phyloP scores from a whole-genome alignment of 2,797 vertebrate species.

The Martes flavigula region DNA sequence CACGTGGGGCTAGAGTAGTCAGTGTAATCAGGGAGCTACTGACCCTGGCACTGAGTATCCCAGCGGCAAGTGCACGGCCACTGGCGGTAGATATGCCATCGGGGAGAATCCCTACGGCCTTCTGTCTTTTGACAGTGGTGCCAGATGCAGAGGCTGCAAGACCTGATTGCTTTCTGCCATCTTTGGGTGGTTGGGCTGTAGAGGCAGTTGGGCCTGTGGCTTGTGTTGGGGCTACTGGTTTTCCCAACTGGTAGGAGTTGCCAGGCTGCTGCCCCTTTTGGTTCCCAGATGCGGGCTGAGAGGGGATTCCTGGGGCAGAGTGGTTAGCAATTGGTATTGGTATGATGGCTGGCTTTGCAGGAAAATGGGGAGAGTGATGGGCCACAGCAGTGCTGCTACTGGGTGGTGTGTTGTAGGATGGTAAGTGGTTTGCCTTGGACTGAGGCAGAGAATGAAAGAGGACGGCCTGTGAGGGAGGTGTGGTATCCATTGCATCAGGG shows the following conservation, averaged over 20 bases:
- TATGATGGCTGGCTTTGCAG: background rate
- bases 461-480: too few species aligned
- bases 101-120: too few species aligned
- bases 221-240: rapidly evolving
- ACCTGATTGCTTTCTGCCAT: background rate
- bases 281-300: conserved; percentile 81
- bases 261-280: background rate
- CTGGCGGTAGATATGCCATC: too few species aligned
- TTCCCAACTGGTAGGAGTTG: conserved; percentile 45
- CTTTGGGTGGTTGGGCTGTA: conserved; percentile 61
- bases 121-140: too few species aligned
- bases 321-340: conserved; percentile 55
- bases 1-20: too few species aligned
- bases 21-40: too few species aligned
- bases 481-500: background rate
- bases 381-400: conserved; percentile 25
- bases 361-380: conserved; percentile 19
- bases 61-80: too few species aligned
- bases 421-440: background rate
- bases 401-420: background rate
- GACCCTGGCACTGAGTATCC: too few species aligned
- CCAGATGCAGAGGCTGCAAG: too few species aligned
- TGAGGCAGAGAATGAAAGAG: background rate
- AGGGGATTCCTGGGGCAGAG: conserved; percentile 61
- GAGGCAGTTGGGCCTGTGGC: rapidly evolving